These are phyloP conservation scores for Scaptomyza tumidula DNA, from an alignment of 2,888 invertebrate species.

Conservation along the genomic window DNA sequence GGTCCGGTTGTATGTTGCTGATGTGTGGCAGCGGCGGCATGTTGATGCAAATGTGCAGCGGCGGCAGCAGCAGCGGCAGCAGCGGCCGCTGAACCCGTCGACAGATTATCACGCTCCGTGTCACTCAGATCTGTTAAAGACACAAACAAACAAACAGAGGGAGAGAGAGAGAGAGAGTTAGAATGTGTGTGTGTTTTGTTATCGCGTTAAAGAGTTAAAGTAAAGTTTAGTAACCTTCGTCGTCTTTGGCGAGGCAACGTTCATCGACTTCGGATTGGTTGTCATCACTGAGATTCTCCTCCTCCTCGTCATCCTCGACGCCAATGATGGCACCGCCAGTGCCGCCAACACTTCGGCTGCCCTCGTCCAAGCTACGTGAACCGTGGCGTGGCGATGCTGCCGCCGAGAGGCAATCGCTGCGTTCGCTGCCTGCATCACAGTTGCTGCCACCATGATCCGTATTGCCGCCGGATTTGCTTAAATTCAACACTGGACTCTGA, in stretches of 20 bases:
- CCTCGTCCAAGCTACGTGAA: conserved; percentile 73
- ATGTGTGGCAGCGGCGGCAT: conserved; percentile 64
- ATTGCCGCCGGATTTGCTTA: conserved; percentile 93
- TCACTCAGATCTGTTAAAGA: conserved; percentile 81
- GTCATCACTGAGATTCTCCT: conserved; percentile 93
- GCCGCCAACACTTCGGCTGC: conserved; percentile 72
- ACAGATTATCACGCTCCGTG: conserved; percentile 83
- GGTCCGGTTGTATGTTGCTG: conserved; percentile 47
- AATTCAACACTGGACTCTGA: conserved; percentile 95
- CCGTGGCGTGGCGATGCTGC: conserved; percentile 86
- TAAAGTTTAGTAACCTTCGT: conserved; percentile 85
- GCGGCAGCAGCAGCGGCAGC: conserved; percentile 71
- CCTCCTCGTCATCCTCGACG: conserved; percentile 85
- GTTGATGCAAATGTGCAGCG: conserved; percentile 76
- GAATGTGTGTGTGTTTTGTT: conserved; percentile 12
- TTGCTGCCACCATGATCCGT: conserved; percentile 89
- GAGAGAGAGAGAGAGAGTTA: conserved; percentile 7
- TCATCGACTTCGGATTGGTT: conserved; percentile 94
- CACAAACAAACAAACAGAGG: conserved; percentile 22
- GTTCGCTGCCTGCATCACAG: conserved; percentile 88
- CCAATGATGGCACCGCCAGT: conserved; percentile 75
- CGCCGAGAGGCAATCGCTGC: conserved; percentile 86
- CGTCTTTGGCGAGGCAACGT: conserved; percentile 85
- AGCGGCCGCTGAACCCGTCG: conserved; percentile 80
- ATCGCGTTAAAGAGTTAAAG: conserved; percentile 18